These are phyloP conservation scores for Cryptoprocta ferox DNA, from an alignment of 2,797 vertebrate genomes.

Conservation along the genomic window DNA sequence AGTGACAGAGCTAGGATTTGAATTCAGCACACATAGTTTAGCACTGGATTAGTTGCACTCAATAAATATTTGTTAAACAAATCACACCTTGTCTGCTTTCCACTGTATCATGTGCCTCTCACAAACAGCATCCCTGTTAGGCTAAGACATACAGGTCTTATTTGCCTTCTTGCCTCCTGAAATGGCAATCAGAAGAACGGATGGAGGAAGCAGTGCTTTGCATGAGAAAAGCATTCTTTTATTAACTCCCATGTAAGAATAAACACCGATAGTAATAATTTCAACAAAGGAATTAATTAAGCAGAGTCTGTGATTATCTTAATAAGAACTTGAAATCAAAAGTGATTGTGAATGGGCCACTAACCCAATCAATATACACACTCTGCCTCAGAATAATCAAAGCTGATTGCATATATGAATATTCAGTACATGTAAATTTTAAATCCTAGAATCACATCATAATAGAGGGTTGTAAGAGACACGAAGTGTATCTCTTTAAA, in stretches of 20 bases:
- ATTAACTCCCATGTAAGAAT: slow-evolving; percentile 21
- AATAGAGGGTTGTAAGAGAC: neutral
- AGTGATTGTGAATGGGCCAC: slow-evolving; percentile 56
- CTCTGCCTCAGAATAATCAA: slow-evolving; percentile 12
- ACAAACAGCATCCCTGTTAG: neutral
- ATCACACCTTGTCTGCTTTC: neutral
- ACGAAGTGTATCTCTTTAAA: neutral
- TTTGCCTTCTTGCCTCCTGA: slow-evolving; percentile 22
- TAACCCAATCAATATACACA: slow-evolving; percentile 46
- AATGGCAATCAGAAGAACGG: neutral
- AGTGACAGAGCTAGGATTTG: neutral
- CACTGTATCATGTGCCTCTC: neutral
- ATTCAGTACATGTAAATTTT: slow-evolving; percentile 70
- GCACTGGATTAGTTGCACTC: neutral
- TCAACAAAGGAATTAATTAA: slow-evolving; percentile 69
- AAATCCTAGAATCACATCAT: slow-evolving; percentile 43
- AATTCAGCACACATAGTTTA: neutral
- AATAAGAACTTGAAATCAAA: slow-evolving; percentile 67
- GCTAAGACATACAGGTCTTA: neutral
- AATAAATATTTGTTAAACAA: neutral
- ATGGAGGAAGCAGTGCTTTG: neutral
- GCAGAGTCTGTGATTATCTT: slow-evolving; percentile 64
- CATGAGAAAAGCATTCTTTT: slow-evolving; percentile 10
- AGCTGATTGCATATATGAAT: slow-evolving; percentile 61
- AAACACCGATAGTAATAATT: slow-evolving; percentile 33